phyloP scores from a whole-genome alignment of 2,888 invertebrate genomes.

The Napeogenes inachia region DNA sequence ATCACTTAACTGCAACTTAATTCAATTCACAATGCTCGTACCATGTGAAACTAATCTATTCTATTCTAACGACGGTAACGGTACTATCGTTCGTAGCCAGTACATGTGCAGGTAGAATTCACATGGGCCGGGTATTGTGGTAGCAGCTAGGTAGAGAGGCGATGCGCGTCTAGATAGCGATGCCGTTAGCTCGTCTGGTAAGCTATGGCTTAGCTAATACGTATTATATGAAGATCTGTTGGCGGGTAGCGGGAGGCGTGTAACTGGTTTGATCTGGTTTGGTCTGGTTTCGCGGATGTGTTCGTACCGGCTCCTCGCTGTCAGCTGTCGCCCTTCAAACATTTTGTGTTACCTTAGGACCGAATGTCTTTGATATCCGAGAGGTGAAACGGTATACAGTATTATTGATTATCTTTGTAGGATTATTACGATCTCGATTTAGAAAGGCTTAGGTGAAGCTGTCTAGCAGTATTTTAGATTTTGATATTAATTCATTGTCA shows the following conservation, averaged over 20 bases:
- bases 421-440: no score
- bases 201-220: conserved; percentile 62
- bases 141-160: conserved; percentile 54
- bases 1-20: no score
- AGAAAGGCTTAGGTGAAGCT: no score
- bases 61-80: conserved; percentile 16
- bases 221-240: conserved; percentile 33
- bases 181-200: conserved; percentile 72
- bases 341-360: no score
- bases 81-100: conserved; percentile 14
- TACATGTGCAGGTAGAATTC: conserved; percentile 22
- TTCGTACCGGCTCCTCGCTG: conserved; percentile 27
- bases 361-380: no score
- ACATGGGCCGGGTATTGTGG: conserved; percentile 35
- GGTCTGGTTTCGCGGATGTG: conserved; percentile 36
- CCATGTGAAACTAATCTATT: no score
- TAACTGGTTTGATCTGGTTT: conserved; percentile 58
- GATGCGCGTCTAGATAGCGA: conserved; percentile 64
- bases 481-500: no score
- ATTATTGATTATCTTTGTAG: no score
- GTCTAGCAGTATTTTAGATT: no score
- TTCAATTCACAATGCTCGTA: no score
- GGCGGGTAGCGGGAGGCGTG: conserved; percentile 37
- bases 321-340: conserved; percentile 43
- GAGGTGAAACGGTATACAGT: no score